phyloP scores from a whole-genome alignment of 2,797 vertebrate genomes.

The Argya squamiceps region DNA sequence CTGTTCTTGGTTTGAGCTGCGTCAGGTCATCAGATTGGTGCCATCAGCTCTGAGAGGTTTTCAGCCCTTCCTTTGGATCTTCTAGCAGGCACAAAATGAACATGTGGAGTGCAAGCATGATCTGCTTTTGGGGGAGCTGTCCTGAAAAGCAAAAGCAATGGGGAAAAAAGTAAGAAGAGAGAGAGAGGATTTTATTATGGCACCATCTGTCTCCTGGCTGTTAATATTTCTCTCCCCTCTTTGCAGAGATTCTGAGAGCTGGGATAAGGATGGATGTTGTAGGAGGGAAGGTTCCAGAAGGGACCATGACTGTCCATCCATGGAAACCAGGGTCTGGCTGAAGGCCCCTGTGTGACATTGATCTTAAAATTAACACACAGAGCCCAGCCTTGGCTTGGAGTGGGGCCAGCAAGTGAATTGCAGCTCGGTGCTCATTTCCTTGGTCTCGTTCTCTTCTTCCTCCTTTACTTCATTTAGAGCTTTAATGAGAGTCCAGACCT shows the following conservation, averaged over 20 bases:
- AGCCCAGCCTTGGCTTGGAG: background rate
- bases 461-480: background rate
- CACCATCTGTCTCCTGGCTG: slow-evolving; percentile 7
- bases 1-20: background rate
- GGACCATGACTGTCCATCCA: background rate
- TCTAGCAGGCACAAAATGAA: background rate
- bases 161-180: background rate
- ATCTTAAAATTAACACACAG: background rate
- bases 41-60: background rate
- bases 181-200: background rate
- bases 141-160: background rate
- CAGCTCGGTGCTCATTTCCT: background rate
- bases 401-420: background rate
- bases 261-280: background rate
- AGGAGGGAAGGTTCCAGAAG: background rate
- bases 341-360: background rate
- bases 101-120: background rate
- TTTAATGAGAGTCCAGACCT: background rate
- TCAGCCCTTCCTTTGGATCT: background rate
- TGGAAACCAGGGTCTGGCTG: background rate
- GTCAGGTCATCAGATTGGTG: background rate
- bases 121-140: background rate
- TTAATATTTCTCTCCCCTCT: background rate
- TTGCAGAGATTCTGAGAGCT: background rate
- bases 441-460: background rate